A percentile compares a stretch with the other conserved stretches of the same genome.
Conservation (phyloP, 2,888 invertebrate species). For the Hirtodrosophila alboralis region DNA sequence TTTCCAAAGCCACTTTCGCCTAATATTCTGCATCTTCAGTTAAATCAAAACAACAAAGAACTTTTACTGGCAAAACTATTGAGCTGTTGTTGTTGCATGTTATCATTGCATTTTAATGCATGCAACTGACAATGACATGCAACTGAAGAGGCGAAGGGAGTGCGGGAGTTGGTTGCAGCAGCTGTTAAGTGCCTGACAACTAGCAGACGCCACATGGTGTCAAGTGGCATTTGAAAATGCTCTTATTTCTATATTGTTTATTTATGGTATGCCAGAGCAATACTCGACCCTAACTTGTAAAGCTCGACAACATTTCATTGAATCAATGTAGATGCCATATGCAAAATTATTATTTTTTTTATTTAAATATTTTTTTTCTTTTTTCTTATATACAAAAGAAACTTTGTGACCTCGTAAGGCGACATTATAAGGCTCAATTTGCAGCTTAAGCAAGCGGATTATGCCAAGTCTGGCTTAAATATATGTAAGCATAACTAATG, state of each 20-base stretch:
- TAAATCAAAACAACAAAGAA: conserved; percentile 68
- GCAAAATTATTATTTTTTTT: conserved; percentile 12
- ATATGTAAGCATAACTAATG: too few species aligned
- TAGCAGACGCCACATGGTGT: conserved; percentile 69
- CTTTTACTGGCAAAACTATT: conserved; percentile 67
- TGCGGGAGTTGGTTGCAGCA: conserved; percentile 13
- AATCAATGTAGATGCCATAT: conserved; percentile 6
- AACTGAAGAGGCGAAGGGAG: conserved; percentile 2
- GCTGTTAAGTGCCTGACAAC: conserved; percentile 39
- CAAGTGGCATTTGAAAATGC: conserved; percentile 79
- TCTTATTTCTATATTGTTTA: conserved; percentile 70
- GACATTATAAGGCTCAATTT: conserved; percentile 5
- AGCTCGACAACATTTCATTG: conserved; percentile 30
- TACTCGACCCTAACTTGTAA: conserved; percentile 32
- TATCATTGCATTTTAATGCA: conserved; percentile 78
- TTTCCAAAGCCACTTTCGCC: conserved; percentile 73
- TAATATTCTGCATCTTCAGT: conserved; percentile 66
- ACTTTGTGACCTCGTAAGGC: conserved; percentile 10
- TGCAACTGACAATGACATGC: conserved; percentile 72
- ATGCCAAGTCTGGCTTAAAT: too few species aligned
- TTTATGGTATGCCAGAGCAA: conserved; percentile 54
- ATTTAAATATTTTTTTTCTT: conserved; percentile 4
- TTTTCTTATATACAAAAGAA: too few species aligned
- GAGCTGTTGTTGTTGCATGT: conserved; percentile 53
- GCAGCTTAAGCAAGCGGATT: too few species aligned